A percentile compares a stretch with the other conserved stretches of the same genome.
Conservation (phyloP, 1,140 invertebrate species). For the Caerostris darwini region DNA sequence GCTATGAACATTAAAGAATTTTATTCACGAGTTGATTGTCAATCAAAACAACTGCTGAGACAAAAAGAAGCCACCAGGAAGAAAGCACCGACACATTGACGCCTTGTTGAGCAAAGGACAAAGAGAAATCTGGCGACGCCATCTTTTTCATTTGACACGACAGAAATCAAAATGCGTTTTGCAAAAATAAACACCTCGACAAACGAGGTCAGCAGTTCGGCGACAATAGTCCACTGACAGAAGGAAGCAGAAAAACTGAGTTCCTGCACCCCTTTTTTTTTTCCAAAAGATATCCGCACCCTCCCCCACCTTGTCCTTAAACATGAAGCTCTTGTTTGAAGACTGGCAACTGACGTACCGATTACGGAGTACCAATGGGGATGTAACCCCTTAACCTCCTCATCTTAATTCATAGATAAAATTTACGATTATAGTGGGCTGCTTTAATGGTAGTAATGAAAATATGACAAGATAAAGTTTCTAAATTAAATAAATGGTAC, state of each 20-base stretch:
- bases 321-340: neutral
- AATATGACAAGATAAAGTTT: too few relatives aligned
- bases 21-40: neutral
- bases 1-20: neutral
- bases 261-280: slow-evolving; percentile 6
- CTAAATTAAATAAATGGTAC: too few relatives aligned
- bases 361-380: too few relatives aligned
- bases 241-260: neutral
- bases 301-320: neutral
- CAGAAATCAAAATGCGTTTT: neutral
- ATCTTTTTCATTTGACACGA: neutral
- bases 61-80: neutral
- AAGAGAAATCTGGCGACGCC: neutral
- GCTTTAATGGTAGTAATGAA: too few relatives aligned
- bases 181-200: slow-evolving; percentile 21
- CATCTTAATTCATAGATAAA: too few relatives aligned
- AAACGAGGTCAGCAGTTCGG: neutral
- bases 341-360: neutral
- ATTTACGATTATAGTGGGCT: too few relatives aligned
- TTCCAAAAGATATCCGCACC: neutral
- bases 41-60: neutral
- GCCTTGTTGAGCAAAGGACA: neutral
- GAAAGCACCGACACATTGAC: slow-evolving; percentile 1
- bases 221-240: neutral
- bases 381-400: too few relatives aligned